Evolutionary conservation across 2,113 vertebrate species (phyloP).

Genomic region (Riparia riparia): DNA sequence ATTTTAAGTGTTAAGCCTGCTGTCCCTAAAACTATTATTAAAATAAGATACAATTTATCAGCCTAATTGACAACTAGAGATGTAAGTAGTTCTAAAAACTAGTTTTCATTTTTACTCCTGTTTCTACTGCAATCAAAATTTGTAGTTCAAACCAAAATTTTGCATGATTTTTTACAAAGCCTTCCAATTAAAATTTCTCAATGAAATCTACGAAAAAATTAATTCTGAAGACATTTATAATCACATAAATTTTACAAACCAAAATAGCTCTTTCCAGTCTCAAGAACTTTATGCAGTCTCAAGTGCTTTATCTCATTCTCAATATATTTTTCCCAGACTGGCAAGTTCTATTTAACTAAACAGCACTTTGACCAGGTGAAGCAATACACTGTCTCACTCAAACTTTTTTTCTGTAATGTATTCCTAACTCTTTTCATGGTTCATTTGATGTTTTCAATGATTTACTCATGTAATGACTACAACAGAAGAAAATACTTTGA

Average conservation of each 20-base stretch:
- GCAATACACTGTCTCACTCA: background rate
- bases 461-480: background rate
- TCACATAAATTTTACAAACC: background rate
- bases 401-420: background rate
- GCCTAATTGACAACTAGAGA: background rate
- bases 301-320: background rate
- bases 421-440: background rate
- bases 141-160: background rate
- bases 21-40: background rate
- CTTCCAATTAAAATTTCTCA: background rate
- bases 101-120: background rate
- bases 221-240: background rate
- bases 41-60: background rate
- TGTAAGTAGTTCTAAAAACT: background rate
- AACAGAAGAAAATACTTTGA: background rate
- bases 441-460: background rate
- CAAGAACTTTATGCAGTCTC: background rate
- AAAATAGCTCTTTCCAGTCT: background rate
- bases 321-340: background rate
- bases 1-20: background rate
- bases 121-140: background rate
- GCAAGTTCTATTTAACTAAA: constrained; percentile 16
- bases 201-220: background rate
- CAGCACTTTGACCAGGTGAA: background rate
- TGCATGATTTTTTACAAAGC: background rate